A percentile compares a stretch with the other conserved stretches of the same genome.
Conservation (phyloP, 2,797 vertebrate species). For the Tiaroga cobitis region DNA sequence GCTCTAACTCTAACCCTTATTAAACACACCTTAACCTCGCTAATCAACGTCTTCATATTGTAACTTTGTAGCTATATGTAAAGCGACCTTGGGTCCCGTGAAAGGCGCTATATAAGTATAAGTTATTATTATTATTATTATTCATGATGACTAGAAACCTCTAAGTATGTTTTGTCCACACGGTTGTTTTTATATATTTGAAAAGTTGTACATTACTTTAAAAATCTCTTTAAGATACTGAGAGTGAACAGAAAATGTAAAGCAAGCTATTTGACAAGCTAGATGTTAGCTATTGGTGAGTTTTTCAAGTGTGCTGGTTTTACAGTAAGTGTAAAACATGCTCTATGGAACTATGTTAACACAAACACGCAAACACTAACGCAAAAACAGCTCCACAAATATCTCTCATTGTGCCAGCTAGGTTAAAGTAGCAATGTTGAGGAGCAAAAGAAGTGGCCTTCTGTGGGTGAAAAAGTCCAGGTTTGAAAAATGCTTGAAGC, state of each 20-base stretch:
- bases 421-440: background rate
- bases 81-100: too few relatives aligned
- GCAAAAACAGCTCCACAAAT: background rate
- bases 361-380: too few relatives aligned
- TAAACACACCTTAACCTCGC: too few relatives aligned
- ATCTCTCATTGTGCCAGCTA: background rate
- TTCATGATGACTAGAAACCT: too few relatives aligned
- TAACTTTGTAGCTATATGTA: too few relatives aligned
- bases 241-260: too few relatives aligned
- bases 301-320: background rate
- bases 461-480: conserved; percentile 57
- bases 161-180: background rate
- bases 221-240: background rate
- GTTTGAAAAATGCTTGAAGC: conserved; percentile 57
- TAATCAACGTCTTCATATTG: too few relatives aligned
- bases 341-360: background rate
- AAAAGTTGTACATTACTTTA: background rate
- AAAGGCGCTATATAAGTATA: too few relatives aligned
- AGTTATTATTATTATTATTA: too few relatives aligned
- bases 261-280: too few relatives aligned
- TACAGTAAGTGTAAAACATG: background rate
- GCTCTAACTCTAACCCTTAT: too few relatives aligned
- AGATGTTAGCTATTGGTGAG: background rate
- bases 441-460: conserved; percentile 53
- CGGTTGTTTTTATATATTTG: background rate